Base-by-base conservation (phyloP, 1,140 invertebrate genomes). In the Latrodectus geometricus region DNA sequence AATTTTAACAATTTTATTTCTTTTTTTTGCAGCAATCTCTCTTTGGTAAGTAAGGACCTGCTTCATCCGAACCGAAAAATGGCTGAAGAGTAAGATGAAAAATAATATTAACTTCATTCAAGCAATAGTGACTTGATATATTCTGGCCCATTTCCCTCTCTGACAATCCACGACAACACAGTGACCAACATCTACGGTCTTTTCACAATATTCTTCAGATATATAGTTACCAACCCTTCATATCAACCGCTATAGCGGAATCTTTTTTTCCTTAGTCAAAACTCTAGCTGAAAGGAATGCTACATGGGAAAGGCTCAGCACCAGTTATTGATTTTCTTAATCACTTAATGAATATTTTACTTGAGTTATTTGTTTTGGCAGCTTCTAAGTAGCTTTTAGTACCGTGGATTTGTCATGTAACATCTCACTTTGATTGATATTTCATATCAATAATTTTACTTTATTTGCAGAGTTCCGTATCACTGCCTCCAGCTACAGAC, bases 81-180 rank as follows among this genome's bases (percentile, higher is more conserved):
- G 15, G 15, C n/a, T 3, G 23, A 8, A 69, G 20, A 83, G 50
- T 70, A 61, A 49, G 68, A 81, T 9, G 23, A 65, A 70, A 69
- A 23, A 81, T 14, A 52, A 61, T 14, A 12, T 70, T 80, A 8
- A 23, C 11, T 74, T 52, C 80, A 73, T 74, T 52, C 80, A 73
- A 83, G 70, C 85, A 80, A 74, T 80, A 87, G 69, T 79, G 69
- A 87, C 56, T 76, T 52, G 54, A 87, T 76, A 56, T 80, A 54
- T 74, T n/a, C 56, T 65, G 84, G 76, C 75, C 65, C 56, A 72
- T 12, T 73, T 23, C 23, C 77, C 77, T 68, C 49, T 87, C 70
- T 87, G 85, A 87, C 85, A 87, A 87, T 87, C 85, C 85, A 79
- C 54, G 69, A 86, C 23, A 68, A 82, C 54, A 20, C 75, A 79